Percentiles rank a stretch among this genome's conserved stretches.
Evolutionary conservation across 2,113 vertebrate genomes (phyloP).

Genomic region (Rana temporaria): DNA sequence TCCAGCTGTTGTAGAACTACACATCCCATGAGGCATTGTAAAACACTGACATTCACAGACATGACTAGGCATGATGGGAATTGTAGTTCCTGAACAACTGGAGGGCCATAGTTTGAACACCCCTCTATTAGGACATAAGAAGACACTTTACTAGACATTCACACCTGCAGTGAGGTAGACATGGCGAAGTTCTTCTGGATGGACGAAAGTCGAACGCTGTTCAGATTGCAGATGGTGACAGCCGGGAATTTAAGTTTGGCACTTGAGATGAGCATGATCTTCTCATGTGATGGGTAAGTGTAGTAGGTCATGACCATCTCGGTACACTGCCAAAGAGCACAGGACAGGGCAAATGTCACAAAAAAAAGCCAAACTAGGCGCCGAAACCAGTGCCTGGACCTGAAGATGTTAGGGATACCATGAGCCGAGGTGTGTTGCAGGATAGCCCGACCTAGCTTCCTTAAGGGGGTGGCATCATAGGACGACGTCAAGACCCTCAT

Average conservation of each 20-base stretch:
- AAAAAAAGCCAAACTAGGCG: conserved; percentile 56
- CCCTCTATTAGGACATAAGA: no score
- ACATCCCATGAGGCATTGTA: no score
- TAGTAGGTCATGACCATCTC: conserved; percentile 59
- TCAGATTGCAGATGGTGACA: conserved; percentile 61
- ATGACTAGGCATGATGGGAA: no score
- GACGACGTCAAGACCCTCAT: conserved; percentile 33
- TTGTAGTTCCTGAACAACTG: no score
- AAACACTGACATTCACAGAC: no score
- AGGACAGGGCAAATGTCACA: conserved; percentile 56
- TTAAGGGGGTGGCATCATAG: neutral
- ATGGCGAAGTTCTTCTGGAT: conserved; percentile 45
- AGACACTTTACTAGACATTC: neutral
- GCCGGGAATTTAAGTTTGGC: conserved; percentile 59
- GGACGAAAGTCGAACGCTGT: conserved; percentile 54
- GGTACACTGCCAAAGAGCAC: conserved; percentile 62
- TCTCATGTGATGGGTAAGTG: conserved; percentile 60
- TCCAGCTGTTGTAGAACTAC: no score
- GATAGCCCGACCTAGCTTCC: conserved; percentile 38
- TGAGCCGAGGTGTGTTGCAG: conserved; percentile 59
- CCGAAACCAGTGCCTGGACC: conserved; percentile 59
- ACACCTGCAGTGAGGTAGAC: conserved; percentile 53
- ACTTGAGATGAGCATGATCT: conserved; percentile 60
- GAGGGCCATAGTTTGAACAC: no score
- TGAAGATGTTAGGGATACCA: conserved; percentile 60